These are phyloP conservation scores for Catocala fraxini DNA, from an alignment of 2,888 invertebrate species.

Conservation along the genomic window DNA sequence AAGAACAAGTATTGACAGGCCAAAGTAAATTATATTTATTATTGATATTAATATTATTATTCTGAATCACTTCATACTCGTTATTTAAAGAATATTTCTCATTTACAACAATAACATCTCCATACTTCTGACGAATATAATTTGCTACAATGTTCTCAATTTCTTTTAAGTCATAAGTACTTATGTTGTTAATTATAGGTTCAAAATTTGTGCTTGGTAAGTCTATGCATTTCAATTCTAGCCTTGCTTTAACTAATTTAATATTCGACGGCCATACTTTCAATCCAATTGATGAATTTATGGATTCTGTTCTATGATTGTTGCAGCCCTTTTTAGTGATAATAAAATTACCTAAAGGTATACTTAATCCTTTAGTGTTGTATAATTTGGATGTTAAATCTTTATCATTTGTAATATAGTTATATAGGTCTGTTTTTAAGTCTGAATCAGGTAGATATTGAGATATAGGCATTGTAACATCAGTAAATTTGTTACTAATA, in stretches of 20 bases:
- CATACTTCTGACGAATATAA: constrained; percentile 39
- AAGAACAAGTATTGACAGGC: constrained; percentile 23
- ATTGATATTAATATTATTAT: background rate
- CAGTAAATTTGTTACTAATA: too few species aligned
- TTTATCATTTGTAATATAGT: constrained; percentile 3
- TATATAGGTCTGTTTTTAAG: background rate
- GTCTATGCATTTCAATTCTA: constrained; percentile 39
- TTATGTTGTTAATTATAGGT: constrained; percentile 35
- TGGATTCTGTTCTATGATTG: background rate
- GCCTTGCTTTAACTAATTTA: constrained; percentile 40
- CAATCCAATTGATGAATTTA: constrained; percentile 24
- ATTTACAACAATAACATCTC: constrained; percentile 34
- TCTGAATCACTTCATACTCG: constrained; percentile 27
- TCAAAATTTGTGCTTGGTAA: constrained; percentile 42
- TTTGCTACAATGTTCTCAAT: constrained; percentile 33
- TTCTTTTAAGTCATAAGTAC: constrained; percentile 20
- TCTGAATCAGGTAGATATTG: too few species aligned
- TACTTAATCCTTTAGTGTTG: background rate
- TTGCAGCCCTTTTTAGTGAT: background rate
- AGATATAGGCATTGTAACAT: too few species aligned
- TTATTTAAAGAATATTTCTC: constrained; percentile 29
- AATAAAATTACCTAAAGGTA: constrained; percentile 16
- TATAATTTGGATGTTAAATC: constrained; percentile 4
- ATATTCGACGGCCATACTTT: constrained; percentile 47
- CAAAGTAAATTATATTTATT: constrained; percentile 39